Evolutionary conservation across 2,113 vertebrate species (phyloP).

Genomic region (Colaptes auratus): DNA sequence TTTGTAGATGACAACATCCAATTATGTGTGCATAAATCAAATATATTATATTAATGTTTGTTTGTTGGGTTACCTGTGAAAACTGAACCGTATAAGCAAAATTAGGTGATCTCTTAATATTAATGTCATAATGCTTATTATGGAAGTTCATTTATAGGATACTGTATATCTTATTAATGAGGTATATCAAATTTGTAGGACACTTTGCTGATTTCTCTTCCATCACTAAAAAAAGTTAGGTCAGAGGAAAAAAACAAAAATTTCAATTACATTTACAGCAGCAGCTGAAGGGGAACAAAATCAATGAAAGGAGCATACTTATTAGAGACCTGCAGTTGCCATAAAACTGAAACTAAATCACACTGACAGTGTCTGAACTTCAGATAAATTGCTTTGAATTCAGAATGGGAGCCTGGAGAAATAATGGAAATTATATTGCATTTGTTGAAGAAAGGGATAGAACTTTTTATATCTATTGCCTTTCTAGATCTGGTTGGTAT

Average conservation of each 20-base stretch:
- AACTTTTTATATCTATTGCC: constrained; percentile 61
- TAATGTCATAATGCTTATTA: background rate
- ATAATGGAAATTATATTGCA: constrained; percentile 80
- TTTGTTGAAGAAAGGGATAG: constrained; percentile 47
- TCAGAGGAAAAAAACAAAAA: constrained; percentile 47
- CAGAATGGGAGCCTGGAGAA: constrained; percentile 76
- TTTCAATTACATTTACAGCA: constrained; percentile 83
- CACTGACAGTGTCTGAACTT: constrained; percentile 81
- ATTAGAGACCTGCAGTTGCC: constrained; percentile 81
- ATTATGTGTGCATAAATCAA: background rate
- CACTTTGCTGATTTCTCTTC: constrained; percentile 48
- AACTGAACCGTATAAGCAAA: background rate
- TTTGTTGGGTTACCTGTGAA: background rate
- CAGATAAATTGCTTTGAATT: constrained; percentile 85
- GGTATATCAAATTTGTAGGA: constrained; percentile 46
- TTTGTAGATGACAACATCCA: background rate
- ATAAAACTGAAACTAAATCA: constrained; percentile 85
- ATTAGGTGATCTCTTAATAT: background rate
- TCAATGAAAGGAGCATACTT: constrained; percentile 82
- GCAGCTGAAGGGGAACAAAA: constrained; percentile 82
- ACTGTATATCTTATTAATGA: constrained; percentile 61
- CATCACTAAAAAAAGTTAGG: constrained; percentile 53
- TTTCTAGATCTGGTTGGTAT: constrained; percentile 43
- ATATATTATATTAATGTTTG: background rate
- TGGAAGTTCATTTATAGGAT: constrained; percentile 4